Percentiles rank a stretch among this genome's conserved stretches.
Evolutionary conservation across 2,113 vertebrate species (phyloP).

Genomic region (Dasyornis broadbenti): DNA sequence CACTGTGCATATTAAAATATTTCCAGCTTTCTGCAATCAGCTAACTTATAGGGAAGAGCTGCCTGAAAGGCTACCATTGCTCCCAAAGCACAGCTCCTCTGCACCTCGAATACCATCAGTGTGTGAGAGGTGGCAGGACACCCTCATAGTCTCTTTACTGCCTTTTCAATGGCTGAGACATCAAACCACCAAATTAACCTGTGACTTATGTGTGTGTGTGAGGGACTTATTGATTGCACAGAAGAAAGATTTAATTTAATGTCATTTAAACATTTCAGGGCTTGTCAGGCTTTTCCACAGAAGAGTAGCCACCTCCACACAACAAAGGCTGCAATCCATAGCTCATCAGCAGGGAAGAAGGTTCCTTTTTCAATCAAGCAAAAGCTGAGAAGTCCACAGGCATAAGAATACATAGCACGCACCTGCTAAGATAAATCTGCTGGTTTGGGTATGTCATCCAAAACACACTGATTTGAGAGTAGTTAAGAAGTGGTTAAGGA

Average conservation of each 20-base stretch:
- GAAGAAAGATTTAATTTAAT: neutral
- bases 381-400: neutral
- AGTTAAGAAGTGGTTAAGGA: neutral
- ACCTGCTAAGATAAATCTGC: neutral
- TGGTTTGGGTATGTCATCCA: neutral
- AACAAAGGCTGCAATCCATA: neutral
- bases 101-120: neutral
- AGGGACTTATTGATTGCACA: neutral
- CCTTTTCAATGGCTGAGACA: neutral
- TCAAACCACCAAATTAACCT: neutral
- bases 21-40: neutral
- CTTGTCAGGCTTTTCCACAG: neutral
- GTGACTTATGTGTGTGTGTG: rapidly evolving
- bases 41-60: neutral
- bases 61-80: neutral
- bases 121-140: neutral
- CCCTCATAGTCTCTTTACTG: neutral
- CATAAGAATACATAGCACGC: rapidly evolving
- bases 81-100: neutral
- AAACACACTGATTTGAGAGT: neutral
- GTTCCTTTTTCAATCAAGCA: neutral
- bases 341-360: neutral
- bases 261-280: neutral
- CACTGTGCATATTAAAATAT: neutral
- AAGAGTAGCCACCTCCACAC: neutral